Base-by-base conservation (phyloP, 2,113 vertebrate genomes). In the Apistogramma diplotaenia region DNA sequence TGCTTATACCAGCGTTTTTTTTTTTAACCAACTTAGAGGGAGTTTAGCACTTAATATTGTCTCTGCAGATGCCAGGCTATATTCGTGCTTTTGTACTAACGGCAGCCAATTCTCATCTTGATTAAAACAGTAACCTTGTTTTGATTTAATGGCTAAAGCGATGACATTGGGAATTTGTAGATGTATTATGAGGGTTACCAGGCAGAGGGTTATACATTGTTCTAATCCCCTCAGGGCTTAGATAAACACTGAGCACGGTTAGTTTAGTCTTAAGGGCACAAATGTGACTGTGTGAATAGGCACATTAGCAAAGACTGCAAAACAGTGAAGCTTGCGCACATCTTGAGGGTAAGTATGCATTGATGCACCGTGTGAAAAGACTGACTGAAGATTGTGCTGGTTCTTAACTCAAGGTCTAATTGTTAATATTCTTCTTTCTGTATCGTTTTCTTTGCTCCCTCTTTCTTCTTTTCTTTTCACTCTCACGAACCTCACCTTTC, bases 211-310 rank as follows among this genome's bases (percentile, higher is more conserved):
- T 92, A 86, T 80, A 80, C 79, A 65, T 82, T 78, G 70, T 75
- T 81, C 6, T 70, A 88, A 82, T 92, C 90, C 89, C 89, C 21
- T n/a, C 35, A 33, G 85, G 71, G 62, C 80, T 16, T 84, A 85
- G 16, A 83, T 90, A 91, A 93, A 93, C 86, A 91, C 74, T 13
- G 25, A 62, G 54, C 78, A 53, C 71, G 83, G 83, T 87, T 82
- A 85, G 85, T 92, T 91, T 91, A 92, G 92, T 91, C 90, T 93
- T 65, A 46, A 80, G 56, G 58, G 46, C 59, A 21, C 74, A 58
- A 55, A 29, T 54, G 76, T 46, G 53, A 77, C 78, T 35, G 70
- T 86, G 80, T 82, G 76, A 88, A 84, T 54, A 53, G 53, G 57
- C 18, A 57, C 65, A 91, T 91, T 83, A 83, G 70, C 57, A 56